Evolutionary conservation across 2,888 invertebrate genomes (phyloP).

Genomic region (Endomychus coccineus): DNA sequence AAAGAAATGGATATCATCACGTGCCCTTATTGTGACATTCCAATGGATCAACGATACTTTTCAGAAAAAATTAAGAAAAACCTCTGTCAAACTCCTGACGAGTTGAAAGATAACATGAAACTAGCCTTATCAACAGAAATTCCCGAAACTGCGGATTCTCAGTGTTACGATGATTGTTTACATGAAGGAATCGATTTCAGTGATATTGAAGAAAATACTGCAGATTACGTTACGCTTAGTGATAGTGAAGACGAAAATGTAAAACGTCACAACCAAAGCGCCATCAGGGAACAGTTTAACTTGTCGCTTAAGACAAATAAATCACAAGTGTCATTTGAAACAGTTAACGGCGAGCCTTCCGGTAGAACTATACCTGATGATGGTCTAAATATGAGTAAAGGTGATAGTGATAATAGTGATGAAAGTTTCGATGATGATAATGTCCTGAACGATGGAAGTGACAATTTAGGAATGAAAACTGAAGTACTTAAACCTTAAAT

Average conservation of each 20-base stretch:
- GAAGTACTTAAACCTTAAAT: too few relatives aligned
- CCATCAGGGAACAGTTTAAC: too few relatives aligned
- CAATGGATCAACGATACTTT: conserved; percentile 27
- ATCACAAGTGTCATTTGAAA: too few relatives aligned
- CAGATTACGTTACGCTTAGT: conserved; percentile 26
- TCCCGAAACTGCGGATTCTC: conserved; percentile 17
- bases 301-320: too few relatives aligned
- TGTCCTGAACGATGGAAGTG: too few relatives aligned
- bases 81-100: conserved; percentile 7
- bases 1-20: conserved; percentile 27
- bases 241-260: conserved; percentile 27
- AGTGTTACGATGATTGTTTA: conserved; percentile 26
- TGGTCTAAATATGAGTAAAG: too few relatives aligned
- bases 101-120: conserved; percentile 8
- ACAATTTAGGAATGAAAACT: too few relatives aligned
- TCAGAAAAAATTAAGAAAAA: conserved; percentile 16
- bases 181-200: conserved; percentile 19
- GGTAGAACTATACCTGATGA: too few relatives aligned
- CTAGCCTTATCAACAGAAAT: neutral
- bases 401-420: conserved; percentile 6
- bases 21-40: conserved; percentile 38
- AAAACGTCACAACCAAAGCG: neutral
- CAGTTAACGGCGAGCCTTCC: too few relatives aligned
- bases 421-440: conserved; percentile 1
- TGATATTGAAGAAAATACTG: conserved; percentile 27